Base-by-base conservation (phyloP, 2,888 invertebrate species). In the Watsonalla binaria region DNA sequence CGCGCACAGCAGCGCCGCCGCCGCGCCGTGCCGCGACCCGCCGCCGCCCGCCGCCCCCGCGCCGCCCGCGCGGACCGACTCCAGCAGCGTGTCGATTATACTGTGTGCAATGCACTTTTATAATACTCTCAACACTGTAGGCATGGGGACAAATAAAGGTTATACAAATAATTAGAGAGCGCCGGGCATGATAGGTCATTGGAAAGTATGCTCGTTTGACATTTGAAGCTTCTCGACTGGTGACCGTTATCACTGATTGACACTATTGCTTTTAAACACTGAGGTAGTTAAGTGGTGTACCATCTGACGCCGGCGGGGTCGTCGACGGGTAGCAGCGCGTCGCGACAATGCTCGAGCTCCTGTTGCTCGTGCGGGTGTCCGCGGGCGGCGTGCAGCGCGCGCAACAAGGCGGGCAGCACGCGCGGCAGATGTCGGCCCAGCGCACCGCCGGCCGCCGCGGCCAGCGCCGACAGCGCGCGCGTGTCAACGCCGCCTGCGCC, bases 391-490 rank as follows among this genome's bases (percentile, higher is more conserved):
- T 93, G 93, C 51, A 97, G 89, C 54, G 97, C 95, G 33, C 92
- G 91, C 57, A 98, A 92, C 61, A 99, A 91, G 33, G 99, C 98
- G 35, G 98, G 97, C 66, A 99, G 92, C 77, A 99, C 97, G 86
- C 96, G 96, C 64, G 95, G 94, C 60, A 99, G 92, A 82, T 98
- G 98, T 75, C 96, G 95, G 8, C 96, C 97, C 53, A 99, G 92
- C 15, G 98, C 95, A 79, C 98, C 97, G 47, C 98, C 98, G 48
- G 99, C 98, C 6, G 98, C 98, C 34, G 98, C 96, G 2, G 98
- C 97, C 63, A 99, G 92, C 73, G 98, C 97, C 0, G 98, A 96
- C 65, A 73, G 63, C 59, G 78, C 78, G 62, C 77, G 75, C 60
- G 75, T 72, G 67, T 76, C 74, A 52, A 63, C 68, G 51, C 64